Conservation (phyloP, 2,888 invertebrate genomes). For the Stenurella melanura region DNA sequence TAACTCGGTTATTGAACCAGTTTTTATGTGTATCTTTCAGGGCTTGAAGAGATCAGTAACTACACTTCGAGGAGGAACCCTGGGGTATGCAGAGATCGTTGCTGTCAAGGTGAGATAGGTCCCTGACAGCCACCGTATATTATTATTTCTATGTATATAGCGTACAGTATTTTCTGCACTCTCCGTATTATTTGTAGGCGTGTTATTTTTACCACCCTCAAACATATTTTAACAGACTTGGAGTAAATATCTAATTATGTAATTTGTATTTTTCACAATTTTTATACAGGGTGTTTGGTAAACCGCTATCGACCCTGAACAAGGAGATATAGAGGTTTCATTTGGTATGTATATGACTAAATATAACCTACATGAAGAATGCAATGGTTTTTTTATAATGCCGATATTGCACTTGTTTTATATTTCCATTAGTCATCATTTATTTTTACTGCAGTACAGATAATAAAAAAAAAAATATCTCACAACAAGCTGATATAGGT, state of each 20-base stretch:
- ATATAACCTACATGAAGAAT: no score
- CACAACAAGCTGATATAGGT: no score
- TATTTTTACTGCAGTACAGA: no score
- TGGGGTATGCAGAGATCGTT: constrained; percentile 96
- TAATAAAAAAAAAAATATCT: no score
- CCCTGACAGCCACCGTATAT: constrained; percentile 44
- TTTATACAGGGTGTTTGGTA: no score
- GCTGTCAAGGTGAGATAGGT: constrained; percentile 90
- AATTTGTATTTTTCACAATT: background rate
- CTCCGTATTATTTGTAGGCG: constrained; percentile 8
- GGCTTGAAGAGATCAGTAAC: constrained; percentile 96
- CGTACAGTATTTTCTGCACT: constrained; percentile 14
- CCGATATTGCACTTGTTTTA: no score
- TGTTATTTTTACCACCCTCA: background rate
- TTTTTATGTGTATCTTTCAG: constrained; percentile 75
- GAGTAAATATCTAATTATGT: no score
- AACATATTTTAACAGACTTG: background rate
- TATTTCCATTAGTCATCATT: no score
- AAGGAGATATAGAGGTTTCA: no score
- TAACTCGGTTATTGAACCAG: constrained; percentile 23
- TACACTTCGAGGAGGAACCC: constrained; percentile 89
- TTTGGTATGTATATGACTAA: no score
- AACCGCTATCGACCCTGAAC: no score
- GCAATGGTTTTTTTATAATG: no score
- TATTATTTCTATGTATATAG: constrained; percentile 25